Base-by-base conservation (phyloP, 2,797 vertebrate genomes). In the Podarcis lilfordi region DNA sequence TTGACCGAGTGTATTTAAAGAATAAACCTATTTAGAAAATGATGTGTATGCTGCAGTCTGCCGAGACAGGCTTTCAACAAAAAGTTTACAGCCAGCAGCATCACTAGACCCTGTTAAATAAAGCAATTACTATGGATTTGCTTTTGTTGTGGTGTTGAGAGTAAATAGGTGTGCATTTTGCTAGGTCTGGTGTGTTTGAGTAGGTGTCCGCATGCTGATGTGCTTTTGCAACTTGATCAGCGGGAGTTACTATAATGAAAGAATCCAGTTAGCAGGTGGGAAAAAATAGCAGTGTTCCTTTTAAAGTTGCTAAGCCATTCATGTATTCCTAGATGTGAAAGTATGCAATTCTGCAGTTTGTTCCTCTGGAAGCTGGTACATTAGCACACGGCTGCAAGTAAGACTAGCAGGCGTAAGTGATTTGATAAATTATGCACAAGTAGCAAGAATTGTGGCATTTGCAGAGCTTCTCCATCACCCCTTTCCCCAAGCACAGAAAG, bases 361-460 rank as follows among this genome's bases (percentile, higher is more conserved):
- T 84, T 89, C n/a, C 29, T 40, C 59, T 74, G 81, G 29, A 83
- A 86, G 23, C 37, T 25, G n/a, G 23, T 75, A 68, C 40, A 74
- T 87, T 79, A 83, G 75, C 61, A 50, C 2, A 19, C 55, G 40
- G 25, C 81, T 81, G 9, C 83, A 85, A n/a, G 25, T 84, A 74
- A 80, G 15, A 35, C 19, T 66, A 87, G 25, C 37, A 80, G 76
- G 75, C 68, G 21, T 86, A 80, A 84, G 59, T 68, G 69, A 80
- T 74, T 90, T 66, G 23, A 74, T 90, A 84, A 84, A 90, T 87
- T 87, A 75, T 87, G 68, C 37, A 87, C 59, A 90, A 90, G 32
- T 40, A 80, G 69, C 76, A 75, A 68, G 76, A 68, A 8, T 68
- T 55, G 69, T 68, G 75, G 1, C 1, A 68, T 43, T 84, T 85